Base-by-base conservation (phyloP, 2,797 vertebrate genomes). In the Trichosurus vulpecula region DNA sequence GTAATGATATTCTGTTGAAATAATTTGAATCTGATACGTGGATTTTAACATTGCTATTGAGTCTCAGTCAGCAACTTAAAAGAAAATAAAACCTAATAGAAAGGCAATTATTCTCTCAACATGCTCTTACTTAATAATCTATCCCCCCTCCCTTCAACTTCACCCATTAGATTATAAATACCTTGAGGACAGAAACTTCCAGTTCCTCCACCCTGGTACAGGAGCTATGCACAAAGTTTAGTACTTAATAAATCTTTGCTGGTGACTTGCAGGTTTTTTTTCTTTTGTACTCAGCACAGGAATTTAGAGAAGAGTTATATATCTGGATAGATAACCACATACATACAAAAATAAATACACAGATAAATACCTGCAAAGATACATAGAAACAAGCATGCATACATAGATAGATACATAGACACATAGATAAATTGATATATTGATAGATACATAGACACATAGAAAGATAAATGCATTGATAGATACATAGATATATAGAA, bases 1-100 rank as follows among this genome's bases (percentile, higher is more conserved):
- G 97, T 97, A 93, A 96, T 96, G 94, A 96, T 95, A 94, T 95
- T 96, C 96, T 91, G 93, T 95, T 97, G 96, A 97, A 97, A 98
- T 97, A 96, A 92, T 91, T 92, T 56, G 92, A 95, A 94, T 91
- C 96, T 92, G 81, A 92, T 66, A 47, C 4, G 96, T 54, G 93
- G 96, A 91, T 97, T 95, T 93, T 94, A 92, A 90, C 95, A 47
- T 52, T 95, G 30, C 35, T 90, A 90, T 5, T 54, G 31, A 52
- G 52, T 53, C 90, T 90, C 52, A 74, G 41, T 81, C 9, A 87
- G 9, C 22, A 87, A 87, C 74, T 87, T 47, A 3, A 87, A 87
- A 87, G n/a, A 61, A 61, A 61, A 58, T 30, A 58, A 74, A 41
- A 41, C 2, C 74, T 47, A 81, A 47, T 81, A 81, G 74, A 87